A percentile compares a stretch with the other conserved stretches of the same genome.
Evolutionary conservation across 2,888 invertebrate genomes (phyloP).

Genomic region (Aleiodes testaceus): DNA sequence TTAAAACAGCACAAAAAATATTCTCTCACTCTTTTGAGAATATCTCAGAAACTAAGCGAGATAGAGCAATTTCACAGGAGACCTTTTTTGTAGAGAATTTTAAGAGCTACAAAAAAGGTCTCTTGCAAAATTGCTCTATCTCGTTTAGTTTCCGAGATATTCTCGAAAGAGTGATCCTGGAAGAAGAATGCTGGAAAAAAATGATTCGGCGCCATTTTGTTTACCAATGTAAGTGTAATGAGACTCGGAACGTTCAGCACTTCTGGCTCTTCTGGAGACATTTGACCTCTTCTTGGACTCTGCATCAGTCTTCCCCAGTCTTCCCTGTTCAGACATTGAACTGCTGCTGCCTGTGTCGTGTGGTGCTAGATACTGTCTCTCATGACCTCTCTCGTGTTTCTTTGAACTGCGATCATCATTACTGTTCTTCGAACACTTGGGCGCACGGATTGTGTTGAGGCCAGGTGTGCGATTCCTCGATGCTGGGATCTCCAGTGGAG

Average conservation of each 20-base stretch:
- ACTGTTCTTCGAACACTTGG: constrained; percentile 57
- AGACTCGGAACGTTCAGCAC: constrained; percentile 68
- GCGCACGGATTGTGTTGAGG: constrained; percentile 58
- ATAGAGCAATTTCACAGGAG: too few relatives aligned
- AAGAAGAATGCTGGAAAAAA: background rate
- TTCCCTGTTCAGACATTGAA: constrained; percentile 59
- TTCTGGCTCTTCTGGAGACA: constrained; percentile 65
- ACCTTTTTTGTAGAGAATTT: too few relatives aligned
- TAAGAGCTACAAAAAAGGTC: too few relatives aligned
- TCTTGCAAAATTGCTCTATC: too few relatives aligned
- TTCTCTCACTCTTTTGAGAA: too few relatives aligned
- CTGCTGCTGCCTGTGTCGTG: constrained; percentile 62
- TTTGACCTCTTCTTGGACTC: constrained; percentile 64
- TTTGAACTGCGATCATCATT: constrained; percentile 59
- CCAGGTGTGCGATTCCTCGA: constrained; percentile 54
- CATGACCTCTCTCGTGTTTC: constrained; percentile 50
- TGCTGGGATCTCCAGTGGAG: constrained; percentile 61
- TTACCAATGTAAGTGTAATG: constrained; percentile 70
- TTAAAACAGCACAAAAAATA: too few relatives aligned
- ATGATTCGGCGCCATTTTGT: constrained; percentile 12
- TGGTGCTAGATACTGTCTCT: constrained; percentile 53
- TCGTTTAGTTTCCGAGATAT: too few relatives aligned
- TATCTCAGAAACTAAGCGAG: too few relatives aligned
- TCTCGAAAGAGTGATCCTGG: background rate
- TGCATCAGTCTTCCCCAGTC: constrained; percentile 54